Evolutionary conservation across 2,113 vertebrate genomes (phyloP), one percentile per base, ranked within the genome.

Genomic region (Rostratula benghalensis): DNA sequence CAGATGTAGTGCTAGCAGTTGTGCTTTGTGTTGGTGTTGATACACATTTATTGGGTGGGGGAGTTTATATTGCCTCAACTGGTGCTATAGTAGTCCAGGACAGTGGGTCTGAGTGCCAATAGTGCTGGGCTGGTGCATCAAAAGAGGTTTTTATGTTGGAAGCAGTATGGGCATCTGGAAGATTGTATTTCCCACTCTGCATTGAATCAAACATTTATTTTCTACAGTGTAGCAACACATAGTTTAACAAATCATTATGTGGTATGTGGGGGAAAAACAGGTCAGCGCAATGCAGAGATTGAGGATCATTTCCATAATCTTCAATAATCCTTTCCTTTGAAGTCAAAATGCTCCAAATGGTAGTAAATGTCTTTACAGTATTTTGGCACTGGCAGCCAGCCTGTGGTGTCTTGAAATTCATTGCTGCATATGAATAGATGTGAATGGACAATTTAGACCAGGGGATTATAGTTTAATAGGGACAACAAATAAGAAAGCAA

Each of bases 281-380:
- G 67, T 56, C 71, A 33, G 68, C 91, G 80, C 65, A 89, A 84
- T 3, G 8, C 56, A 59, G 77, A 77, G 75, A 48, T 5, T 56
- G 46, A 70, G 63, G 45, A 65, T 60, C 8, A 61, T 91, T 95
- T 93, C 77, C 74, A 82, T 94, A 91, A 91, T 78, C 81, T 71
- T 82, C 61, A 89, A 82, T 83, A 94, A 91, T 95, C 43, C 65
- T 95, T 95, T 83, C 77, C 53, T 97, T 96, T 95, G 87, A 93
- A 95, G 84, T 93, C 35, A 68, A 87, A 91, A 60, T 82, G 68
- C 75, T 84, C 74, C 69, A 45, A 89, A 60, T 43, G 53, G 30
- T 70, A 89, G 39, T 73, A 82, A 84, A 79, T 45, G 31, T 71
- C 65, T 30, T 84, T 75, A 91, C 31, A 90, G 60, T 50, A 16